These are phyloP conservation scores for Cheumatopsyche charites DNA, from an alignment of 1,140 invertebrate genomes.

Conservation along the genomic window DNA sequence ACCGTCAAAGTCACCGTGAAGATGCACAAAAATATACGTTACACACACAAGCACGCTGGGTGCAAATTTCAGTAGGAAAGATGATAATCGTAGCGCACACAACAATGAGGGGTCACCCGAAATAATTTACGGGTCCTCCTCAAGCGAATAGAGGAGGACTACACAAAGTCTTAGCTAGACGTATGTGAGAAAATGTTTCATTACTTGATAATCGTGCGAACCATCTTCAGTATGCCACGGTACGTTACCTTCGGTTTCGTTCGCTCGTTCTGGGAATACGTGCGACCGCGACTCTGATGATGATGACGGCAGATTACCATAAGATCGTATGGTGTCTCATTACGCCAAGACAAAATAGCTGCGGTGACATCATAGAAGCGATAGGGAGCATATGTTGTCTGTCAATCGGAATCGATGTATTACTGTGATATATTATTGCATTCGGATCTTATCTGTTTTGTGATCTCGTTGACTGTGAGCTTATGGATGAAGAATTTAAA, in stretches of 20 bases:
- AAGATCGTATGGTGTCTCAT: slow-evolving; percentile 14
- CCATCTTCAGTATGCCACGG: slow-evolving; percentile 38
- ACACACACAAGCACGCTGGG: slow-evolving; percentile 22
- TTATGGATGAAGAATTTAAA: slow-evolving; percentile 3
- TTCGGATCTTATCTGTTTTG: neutral
- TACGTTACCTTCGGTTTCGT: slow-evolving; percentile 39
- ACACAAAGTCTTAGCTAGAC: neutral
- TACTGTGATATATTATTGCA: neutral
- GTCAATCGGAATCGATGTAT: too few species aligned
- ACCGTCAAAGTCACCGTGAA: slow-evolving; percentile 21
- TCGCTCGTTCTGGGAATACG: slow-evolving; percentile 25
- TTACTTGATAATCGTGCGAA: slow-evolving; percentile 43
- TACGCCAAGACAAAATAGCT: slow-evolving; percentile 14
- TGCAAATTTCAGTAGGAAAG: slow-evolving; percentile 35
- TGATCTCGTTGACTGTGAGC: neutral
- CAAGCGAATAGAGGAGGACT: neutral
- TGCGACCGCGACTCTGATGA: slow-evolving; percentile 12
- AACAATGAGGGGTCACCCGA: slow-evolving; percentile 18
- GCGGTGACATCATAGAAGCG: neutral
- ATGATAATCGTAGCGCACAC: slow-evolving; percentile 33
- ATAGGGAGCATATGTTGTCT: neutral
- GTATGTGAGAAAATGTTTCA: slow-evolving; percentile 39
- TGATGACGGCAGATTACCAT: slow-evolving; percentile 18
- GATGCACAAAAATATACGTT: neutral
- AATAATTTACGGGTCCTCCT: slow-evolving; percentile 1